phyloP scores from a whole-genome alignment of 1,140 invertebrate species.

The Calliopsis andreniformis region DNA sequence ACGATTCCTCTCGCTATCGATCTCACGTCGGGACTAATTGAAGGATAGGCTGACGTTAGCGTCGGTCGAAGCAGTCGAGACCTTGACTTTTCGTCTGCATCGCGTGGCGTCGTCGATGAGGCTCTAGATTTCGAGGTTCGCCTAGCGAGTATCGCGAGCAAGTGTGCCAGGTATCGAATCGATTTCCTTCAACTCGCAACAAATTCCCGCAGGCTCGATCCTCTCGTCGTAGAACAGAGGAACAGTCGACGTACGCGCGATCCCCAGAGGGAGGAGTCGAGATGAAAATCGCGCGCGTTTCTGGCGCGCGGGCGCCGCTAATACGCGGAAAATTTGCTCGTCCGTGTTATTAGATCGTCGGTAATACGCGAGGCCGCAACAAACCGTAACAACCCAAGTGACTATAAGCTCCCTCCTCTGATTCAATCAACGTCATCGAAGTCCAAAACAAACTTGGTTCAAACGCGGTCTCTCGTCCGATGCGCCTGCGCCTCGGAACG shows the following conservation, averaged over 20 bases:
- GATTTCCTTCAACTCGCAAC: too few relatives aligned
- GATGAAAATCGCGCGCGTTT: too few relatives aligned
- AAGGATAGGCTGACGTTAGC: neutral
- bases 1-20: constrained; percentile 15
- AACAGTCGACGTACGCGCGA: too few relatives aligned
- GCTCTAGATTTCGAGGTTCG: neutral
- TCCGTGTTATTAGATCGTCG: constrained; percentile 23
- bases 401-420: constrained; percentile 26
- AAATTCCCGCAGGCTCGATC: too few relatives aligned
- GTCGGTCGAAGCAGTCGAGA: neutral
- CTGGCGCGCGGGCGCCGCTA: neutral
- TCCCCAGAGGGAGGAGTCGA: too few relatives aligned
- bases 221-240: too few relatives aligned
- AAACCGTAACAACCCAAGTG: constrained; percentile 20
- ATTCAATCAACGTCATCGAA: constrained; percentile 45
- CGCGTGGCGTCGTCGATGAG: neutral
- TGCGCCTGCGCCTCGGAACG: constrained; percentile 25
- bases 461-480: constrained; percentile 14
- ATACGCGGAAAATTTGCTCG: too few relatives aligned
- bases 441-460: constrained; percentile 40
- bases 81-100: neutral
- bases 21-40: neutral
- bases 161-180: neutral
- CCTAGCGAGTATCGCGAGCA: too few relatives aligned
- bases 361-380: constrained; percentile 16